Evolutionary conservation across 2,113 vertebrate genomes (phyloP).

Genomic region (Eupsittula cactorum): DNA sequence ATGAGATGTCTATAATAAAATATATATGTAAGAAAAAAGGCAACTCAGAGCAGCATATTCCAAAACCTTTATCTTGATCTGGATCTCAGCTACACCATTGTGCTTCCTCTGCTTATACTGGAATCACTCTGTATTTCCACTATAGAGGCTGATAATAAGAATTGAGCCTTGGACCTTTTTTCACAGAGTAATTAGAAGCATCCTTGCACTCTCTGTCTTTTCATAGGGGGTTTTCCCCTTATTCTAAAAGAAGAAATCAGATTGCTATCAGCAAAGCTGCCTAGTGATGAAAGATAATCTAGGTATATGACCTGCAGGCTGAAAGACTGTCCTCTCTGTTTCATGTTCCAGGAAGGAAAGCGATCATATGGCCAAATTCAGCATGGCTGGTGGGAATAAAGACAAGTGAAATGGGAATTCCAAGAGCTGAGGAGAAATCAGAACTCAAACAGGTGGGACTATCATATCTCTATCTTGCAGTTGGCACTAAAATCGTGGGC

Average conservation of each 20-base stretch:
- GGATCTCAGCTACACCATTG: background rate
- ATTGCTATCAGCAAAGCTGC: background rate
- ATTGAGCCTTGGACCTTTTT: background rate
- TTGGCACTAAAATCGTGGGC: background rate
- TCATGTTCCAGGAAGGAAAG: background rate
- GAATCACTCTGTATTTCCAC: background rate
- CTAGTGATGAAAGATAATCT: conserved; percentile 30
- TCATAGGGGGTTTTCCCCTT: background rate
- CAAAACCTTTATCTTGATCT: background rate
- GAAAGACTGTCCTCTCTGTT: background rate
- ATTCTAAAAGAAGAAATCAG: conserved; percentile 1
- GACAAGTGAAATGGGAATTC: background rate
- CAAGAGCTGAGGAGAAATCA: background rate
- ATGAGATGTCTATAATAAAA: conserved; percentile 14
- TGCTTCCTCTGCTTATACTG: background rate
- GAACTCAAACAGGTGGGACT: background rate
- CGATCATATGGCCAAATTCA: background rate
- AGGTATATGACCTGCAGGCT: conserved; percentile 20
- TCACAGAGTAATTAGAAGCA: background rate
- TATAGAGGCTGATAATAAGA: background rate
- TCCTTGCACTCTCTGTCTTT: background rate
- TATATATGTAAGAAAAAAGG: background rate
- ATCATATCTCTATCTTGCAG: background rate
- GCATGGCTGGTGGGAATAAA: background rate
- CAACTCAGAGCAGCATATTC: background rate